phyloP scores from a whole-genome alignment of 1,140 invertebrate genomes.

The Drosophila triauraria region DNA sequence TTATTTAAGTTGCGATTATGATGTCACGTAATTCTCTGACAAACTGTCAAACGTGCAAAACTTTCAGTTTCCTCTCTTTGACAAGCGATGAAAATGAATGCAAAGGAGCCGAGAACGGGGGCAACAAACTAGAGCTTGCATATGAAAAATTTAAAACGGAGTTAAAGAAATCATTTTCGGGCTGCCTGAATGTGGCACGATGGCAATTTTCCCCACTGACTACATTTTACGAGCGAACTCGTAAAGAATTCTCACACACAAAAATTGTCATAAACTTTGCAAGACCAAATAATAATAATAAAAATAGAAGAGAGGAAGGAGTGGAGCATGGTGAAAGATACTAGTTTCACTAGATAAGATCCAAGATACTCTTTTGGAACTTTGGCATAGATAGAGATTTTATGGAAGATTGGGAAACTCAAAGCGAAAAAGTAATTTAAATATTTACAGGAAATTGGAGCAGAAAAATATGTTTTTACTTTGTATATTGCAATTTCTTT shows the following conservation, averaged over 20 bases:
- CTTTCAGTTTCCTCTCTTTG: slow-evolving; percentile 33
- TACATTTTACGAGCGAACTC: slow-evolving; percentile 41
- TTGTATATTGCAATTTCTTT: too few species aligned
- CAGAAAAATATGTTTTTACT: too few species aligned
- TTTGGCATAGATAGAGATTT: neutral
- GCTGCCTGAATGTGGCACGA: slow-evolving; percentile 33
- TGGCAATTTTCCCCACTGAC: slow-evolving; percentile 29
- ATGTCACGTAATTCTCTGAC: slow-evolving; percentile 65
- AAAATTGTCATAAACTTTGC: slow-evolving; percentile 47
- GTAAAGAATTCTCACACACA: slow-evolving; percentile 39
- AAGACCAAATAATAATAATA: slow-evolving; percentile 24
- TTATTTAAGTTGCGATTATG: slow-evolving; percentile 30
- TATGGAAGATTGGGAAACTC: neutral
- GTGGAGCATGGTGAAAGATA: neutral
- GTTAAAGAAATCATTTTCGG: slow-evolving; percentile 37
- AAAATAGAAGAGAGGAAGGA: slow-evolving; percentile 1
- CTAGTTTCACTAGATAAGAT: neutral
- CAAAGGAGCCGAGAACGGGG: neutral
- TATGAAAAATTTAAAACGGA: slow-evolving; percentile 19
- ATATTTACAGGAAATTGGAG: too few species aligned
- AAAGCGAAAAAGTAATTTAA: neutral
- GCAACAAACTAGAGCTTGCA: slow-evolving; percentile 15
- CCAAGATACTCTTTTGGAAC: neutral
- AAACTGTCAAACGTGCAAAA: slow-evolving; percentile 70
- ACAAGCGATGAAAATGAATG: neutral